Evolutionary conservation across 2,113 vertebrate species (phyloP), one percentile per base, ranked within the genome.

Genomic region (Heterotis niloticus): DNA sequence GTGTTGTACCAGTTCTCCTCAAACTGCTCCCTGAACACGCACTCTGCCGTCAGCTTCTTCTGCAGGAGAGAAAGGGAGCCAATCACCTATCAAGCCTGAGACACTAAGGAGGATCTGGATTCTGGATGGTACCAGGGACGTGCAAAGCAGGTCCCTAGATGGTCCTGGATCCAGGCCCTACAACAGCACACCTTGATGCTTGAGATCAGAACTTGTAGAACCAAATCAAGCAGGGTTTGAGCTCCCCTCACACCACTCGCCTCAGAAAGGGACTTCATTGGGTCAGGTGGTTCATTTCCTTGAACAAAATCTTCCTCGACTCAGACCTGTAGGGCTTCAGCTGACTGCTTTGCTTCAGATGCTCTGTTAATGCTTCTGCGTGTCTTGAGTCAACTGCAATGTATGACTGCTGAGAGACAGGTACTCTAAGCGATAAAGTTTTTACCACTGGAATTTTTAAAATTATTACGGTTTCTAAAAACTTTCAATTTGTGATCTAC

Each of bases 1-100:
- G 98, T 99, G 92, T 99, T 99, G 93, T 99, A 99, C 97, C 97
- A 99, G 90, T 99, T 99, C 92, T 99, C 97, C 91, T 99, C 97
- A 86, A 99, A 99, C 89, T 98, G 96, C 91, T 99, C 98, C 75
- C 96, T 94, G 93, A 99, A 98, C 73, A 99, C 96, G 4, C 97
- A 99, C 88, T 99, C 98, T 60, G 93, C 92, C 0, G 94, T 96
- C 84, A 98, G 95, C 90, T 99, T 98, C 92, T 97, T 98, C 98
- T 99, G 94, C 82, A 78, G 59, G 59, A 54, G 72, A 75, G 28
- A 81, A 28, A 54, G 44, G 62, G 28, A 76, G 68, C 81, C 75
- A 81, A 23, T 87, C 76, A 84, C 82, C 87, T 74, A 78, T 20
- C 2, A 23, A 65, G 67, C 5, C 12, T 54, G n/a, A 74, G 54